Conservation (phyloP, 1,140 invertebrate genomes). For the Saxidomus purpurata region DNA sequence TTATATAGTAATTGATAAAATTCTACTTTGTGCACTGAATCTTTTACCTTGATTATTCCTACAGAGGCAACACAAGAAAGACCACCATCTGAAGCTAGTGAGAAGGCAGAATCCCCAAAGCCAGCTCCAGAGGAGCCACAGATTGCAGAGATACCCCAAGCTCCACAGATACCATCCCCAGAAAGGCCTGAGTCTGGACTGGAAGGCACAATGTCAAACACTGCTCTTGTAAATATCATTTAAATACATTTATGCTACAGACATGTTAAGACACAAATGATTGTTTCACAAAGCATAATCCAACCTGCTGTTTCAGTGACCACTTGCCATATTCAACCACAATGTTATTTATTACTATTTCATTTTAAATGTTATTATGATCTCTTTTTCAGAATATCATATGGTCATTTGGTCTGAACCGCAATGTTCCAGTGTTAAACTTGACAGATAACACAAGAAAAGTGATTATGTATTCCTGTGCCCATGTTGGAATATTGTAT, state of each 20-base stretch:
- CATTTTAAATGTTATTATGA: no score
- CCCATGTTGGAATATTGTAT: conserved; percentile 86
- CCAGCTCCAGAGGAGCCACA: conserved; percentile 4
- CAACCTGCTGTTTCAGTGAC: no score
- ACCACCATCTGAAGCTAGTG: conserved; percentile 54
- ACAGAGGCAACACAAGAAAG: conserved; percentile 50
- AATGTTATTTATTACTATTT: no score
- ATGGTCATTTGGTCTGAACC: conserved; percentile 86
- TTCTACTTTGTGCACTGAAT: no score
- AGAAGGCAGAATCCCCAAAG: conserved; percentile 63
- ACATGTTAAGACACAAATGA: no score
- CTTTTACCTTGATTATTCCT: no score
- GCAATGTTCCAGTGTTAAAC: conserved; percentile 84
- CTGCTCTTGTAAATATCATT: conserved; percentile 79
- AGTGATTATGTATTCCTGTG: conserved; percentile 85
- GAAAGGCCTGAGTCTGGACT: conserved; percentile 75
- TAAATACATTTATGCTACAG: no score
- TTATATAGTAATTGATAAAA: no score
- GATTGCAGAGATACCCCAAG: conserved; percentile 64
- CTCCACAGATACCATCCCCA: conserved; percentile 77
- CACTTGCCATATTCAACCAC: no score
- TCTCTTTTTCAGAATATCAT: conserved; percentile 83
- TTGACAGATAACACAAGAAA: conserved; percentile 83
- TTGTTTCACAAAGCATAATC: no score
- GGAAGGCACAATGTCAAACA: conserved; percentile 78